phyloP scores from a whole-genome alignment of 2,113 vertebrate species.

The Helogale parvula region DNA sequence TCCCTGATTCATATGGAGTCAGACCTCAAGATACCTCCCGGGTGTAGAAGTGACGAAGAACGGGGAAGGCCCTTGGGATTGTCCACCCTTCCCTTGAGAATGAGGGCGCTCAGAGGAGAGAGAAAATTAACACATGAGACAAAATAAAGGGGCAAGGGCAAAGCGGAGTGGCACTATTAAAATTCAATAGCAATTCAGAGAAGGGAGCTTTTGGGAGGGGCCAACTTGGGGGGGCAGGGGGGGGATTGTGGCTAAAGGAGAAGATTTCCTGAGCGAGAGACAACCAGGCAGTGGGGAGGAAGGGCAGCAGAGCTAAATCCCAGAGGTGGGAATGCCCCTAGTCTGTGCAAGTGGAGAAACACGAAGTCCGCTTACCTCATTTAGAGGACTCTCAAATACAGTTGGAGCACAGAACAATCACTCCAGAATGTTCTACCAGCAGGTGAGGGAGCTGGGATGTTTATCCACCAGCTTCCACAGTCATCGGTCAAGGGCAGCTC shows the following conservation, averaged over 20 bases:
- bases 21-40: conserved; percentile 36
- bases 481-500: not conserved
- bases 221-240: not conserved
- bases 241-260: not conserved
- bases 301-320: not conserved
- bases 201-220: not conserved
- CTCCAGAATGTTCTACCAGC: not conserved
- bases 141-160: not conserved
- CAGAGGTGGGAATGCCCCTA: not conserved
- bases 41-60: not conserved
- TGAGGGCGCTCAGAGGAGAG: not conserved
- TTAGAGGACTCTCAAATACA: not conserved
- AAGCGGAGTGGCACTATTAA: not conserved
- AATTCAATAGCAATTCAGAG: not conserved
- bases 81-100: conserved; percentile 24
- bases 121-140: not conserved
- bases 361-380: not conserved
- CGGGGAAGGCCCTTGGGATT: conserved; percentile 46
- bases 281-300: not conserved
- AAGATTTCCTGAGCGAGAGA: not conserved
- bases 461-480: not conserved
- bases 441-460: not conserved
- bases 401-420: not conserved
- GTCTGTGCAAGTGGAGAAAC: not conserved
- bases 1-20: rapidly evolving